Percentiles rank a stretch among this genome's conserved stretches.
Conservation (phyloP, 2,797 vertebrate genomes). For the Chromobotia macracanthus region DNA sequence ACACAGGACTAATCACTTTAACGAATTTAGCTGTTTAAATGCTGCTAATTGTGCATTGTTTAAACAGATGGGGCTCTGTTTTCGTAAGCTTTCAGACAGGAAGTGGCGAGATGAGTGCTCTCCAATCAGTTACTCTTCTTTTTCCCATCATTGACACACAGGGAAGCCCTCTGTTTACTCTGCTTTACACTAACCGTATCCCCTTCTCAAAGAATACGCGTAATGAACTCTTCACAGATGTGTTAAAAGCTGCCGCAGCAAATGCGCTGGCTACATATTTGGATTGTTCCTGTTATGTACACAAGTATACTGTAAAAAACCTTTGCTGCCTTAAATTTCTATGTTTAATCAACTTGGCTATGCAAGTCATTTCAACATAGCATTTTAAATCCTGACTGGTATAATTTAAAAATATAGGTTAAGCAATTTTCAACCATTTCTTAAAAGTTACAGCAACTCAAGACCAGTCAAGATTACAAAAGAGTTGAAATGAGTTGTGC, state of each 20-base stretch:
- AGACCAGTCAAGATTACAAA: no score
- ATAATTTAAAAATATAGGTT: no score
- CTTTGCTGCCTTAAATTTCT: no score
- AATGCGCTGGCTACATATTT: constrained; percentile 1
- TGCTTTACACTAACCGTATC: neutral
- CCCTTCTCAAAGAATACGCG: constrained; percentile 19
- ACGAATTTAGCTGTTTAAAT: constrained; percentile 78
- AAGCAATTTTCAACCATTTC: no score
- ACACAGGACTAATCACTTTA: constrained; percentile 76
- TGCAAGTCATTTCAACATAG: no score
- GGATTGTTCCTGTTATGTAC: neutral
- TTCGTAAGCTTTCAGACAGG: constrained; percentile 55
- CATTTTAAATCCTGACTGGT: no score
- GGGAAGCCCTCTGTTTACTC: constrained; percentile 38
- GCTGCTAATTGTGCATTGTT: constrained; percentile 75
- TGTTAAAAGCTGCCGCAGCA: neutral
- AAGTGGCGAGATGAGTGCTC: constrained; percentile 33
- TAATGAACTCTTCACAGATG: constrained; percentile 35
- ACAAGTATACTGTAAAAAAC: no score
- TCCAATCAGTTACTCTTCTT: constrained; percentile 25
- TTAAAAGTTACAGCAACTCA: no score
- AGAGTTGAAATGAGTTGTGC: no score
- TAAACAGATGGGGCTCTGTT: constrained; percentile 70
- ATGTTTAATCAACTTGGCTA: no score
- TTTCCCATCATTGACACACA: constrained; percentile 16